Percentiles rank a stretch among this genome's conserved stretches.
Evolutionary conservation across 2,888 invertebrate genomes (phyloP).

Genomic region (Pyralis farinalis): DNA sequence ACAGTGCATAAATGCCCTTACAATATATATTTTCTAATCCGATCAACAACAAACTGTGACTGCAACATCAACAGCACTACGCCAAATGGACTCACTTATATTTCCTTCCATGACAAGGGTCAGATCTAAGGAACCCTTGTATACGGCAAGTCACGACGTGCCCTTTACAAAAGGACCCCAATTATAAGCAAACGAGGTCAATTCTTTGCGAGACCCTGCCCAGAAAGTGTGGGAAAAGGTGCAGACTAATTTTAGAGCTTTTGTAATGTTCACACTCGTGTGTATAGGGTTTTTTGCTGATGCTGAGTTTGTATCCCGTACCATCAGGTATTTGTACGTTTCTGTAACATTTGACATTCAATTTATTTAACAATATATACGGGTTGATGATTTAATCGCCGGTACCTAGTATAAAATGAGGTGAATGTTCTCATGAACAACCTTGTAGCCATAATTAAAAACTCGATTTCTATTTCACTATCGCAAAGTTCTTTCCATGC

Average conservation of each 20-base stretch:
- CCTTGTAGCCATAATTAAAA: too few species aligned
- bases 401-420: too few species aligned
- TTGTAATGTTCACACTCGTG: neutral
- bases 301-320: too few species aligned
- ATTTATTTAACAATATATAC: too few species aligned
- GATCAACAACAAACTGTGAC: neutral
- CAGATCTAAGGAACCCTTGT: neutral
- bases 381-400: too few species aligned
- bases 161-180: neutral
- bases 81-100: neutral
- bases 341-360: too few species aligned
- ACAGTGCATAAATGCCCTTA: neutral
- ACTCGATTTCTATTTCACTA: too few species aligned
- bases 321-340: too few species aligned
- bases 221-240: neutral
- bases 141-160: neutral
- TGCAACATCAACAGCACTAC: neutral
- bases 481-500: too few species aligned
- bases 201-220: neutral
- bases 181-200: neutral
- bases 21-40: too few species aligned
- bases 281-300: neutral
- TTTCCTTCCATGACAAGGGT: neutral
- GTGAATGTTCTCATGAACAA: too few species aligned
- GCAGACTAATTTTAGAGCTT: neutral